These are phyloP conservation scores for Notocelia uddmanniana DNA, from an alignment of 2,888 invertebrate genomes.

Conservation along the genomic window DNA sequence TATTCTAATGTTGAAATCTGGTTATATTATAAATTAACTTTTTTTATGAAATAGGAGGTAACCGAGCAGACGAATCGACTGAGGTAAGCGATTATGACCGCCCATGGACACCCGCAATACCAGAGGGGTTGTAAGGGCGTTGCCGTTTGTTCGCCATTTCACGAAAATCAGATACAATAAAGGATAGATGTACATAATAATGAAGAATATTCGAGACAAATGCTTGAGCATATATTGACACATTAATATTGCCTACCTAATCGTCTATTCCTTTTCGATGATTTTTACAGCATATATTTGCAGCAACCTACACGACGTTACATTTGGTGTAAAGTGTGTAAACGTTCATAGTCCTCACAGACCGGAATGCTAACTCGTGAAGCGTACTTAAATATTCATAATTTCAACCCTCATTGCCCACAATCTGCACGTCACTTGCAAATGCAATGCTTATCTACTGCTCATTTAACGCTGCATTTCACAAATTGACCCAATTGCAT, in stretches of 20 bases:
- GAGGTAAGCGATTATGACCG: too few relatives aligned
- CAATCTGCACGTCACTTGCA: conserved; percentile 24
- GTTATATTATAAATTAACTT: neutral
- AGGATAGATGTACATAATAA: neutral
- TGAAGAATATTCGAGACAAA: too few relatives aligned
- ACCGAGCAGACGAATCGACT: too few relatives aligned
- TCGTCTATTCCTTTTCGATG: too few relatives aligned
- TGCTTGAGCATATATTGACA: too few relatives aligned
- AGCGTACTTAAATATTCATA: conserved; percentile 32
- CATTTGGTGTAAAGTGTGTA: neutral
- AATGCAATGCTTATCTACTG: conserved; percentile 21
- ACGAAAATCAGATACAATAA: too few relatives aligned
- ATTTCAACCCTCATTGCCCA: conserved; percentile 12
- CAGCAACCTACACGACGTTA: too few relatives aligned
- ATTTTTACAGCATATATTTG: too few relatives aligned
- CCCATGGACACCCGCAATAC: too few relatives aligned
- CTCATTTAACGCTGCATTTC: conserved; percentile 34
- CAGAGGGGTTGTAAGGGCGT: too few relatives aligned
- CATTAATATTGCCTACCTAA: too few relatives aligned
- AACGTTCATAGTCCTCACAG: neutral
- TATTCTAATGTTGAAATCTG: conserved; percentile 11
- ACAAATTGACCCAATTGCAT: conserved; percentile 20
- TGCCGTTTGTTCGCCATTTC: neutral
- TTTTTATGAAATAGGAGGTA: too few relatives aligned
- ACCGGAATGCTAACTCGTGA: conserved; percentile 7